Percentiles rank a stretch among this genome's conserved stretches.
phyloP scores from a whole-genome alignment of 2,797 vertebrate species.

The Picus viridis region DNA sequence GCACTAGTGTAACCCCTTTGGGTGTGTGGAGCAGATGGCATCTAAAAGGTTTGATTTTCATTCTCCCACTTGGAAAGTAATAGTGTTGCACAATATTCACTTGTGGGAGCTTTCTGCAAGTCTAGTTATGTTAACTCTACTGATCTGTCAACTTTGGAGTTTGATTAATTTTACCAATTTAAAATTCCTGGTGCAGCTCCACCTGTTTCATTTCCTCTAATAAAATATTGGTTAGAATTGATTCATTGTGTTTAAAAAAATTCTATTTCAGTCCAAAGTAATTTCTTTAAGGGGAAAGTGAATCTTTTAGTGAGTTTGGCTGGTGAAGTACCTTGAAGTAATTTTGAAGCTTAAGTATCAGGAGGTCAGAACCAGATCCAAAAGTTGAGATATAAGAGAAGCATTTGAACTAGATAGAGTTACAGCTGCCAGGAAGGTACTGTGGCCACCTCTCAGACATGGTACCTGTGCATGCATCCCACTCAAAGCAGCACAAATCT shows the following conservation, averaged over 20 bases:
- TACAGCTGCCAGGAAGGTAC: not conserved
- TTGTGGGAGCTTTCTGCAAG: not conserved
- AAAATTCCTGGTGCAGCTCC: not conserved
- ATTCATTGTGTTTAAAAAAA: slow-evolving; percentile 4
- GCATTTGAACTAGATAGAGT: not conserved
- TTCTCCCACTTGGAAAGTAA: not conserved
- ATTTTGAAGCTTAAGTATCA: slow-evolving; percentile 8
- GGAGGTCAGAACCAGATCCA: not conserved
- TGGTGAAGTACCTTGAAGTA: not conserved
- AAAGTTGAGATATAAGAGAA: not conserved
- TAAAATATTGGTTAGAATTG: slow-evolving; percentile 32
- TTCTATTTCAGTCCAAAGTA: not conserved
- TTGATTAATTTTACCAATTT: slow-evolving; percentile 40
- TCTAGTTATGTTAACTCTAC: not conserved
- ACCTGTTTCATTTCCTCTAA: slow-evolving; percentile 30
- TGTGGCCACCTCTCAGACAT: not conserved
- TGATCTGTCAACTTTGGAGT: not conserved
- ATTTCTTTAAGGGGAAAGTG: not conserved
- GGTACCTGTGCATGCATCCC: not conserved
- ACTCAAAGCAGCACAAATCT: not conserved
- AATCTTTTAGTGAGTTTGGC: slow-evolving; percentile 8
- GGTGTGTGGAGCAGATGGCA: not conserved
- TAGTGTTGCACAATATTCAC: not conserved
- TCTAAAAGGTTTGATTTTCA: not conserved
- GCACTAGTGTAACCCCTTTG: not conserved